Base-by-base conservation (phyloP, 2,888 invertebrate genomes). In the Galerucella calmariensis region DNA sequence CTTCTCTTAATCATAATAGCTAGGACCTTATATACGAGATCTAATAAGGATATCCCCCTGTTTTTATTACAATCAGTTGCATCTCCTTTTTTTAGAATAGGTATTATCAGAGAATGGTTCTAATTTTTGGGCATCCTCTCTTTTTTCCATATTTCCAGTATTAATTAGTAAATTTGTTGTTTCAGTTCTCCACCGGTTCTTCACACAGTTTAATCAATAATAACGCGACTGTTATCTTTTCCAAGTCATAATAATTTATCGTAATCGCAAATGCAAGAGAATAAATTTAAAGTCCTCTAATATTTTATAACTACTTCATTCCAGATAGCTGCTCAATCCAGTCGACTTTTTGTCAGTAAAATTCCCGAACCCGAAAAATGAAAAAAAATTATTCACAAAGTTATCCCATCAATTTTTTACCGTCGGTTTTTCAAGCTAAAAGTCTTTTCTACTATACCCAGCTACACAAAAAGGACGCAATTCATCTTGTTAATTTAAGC, bases 401-500 rank as follows among this genome's bases (percentile, higher is more conserved):
- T 62, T 69, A 62, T 35, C 51, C 51, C 69, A 62, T 62, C 62
- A 62, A 69, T 48, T 69, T 69, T 69, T 69, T 69, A 61, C 69
- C 62, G 62, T 41, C 62, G 16, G 20, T 9, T 16, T 41, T 59
- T 62, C 16, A 69, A 69, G 51, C 62, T 51, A 69, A 62, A 61
- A 69, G 46, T 24, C 27, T 51, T 51, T 62, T 35, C 68, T 14
- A 44, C 14, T 59, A 68, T 56, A 58, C 46, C 20, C 9, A n/a
- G 46, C 46, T 61, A 61, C 66, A 67, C 27, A 72, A 69, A 69
- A 74, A 63, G 66, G 20, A n/a, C 65, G 16, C 74, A 61, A 75
- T 72, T 72, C 68, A 75, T 77, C 75, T 75, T 67, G 59, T 68
- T 73, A 72, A 77, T 75, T 67, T 74, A 71, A 56, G 63, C 67